Conservation (phyloP, 2,113 vertebrate genomes). For the Poecilia latipinna region DNA sequence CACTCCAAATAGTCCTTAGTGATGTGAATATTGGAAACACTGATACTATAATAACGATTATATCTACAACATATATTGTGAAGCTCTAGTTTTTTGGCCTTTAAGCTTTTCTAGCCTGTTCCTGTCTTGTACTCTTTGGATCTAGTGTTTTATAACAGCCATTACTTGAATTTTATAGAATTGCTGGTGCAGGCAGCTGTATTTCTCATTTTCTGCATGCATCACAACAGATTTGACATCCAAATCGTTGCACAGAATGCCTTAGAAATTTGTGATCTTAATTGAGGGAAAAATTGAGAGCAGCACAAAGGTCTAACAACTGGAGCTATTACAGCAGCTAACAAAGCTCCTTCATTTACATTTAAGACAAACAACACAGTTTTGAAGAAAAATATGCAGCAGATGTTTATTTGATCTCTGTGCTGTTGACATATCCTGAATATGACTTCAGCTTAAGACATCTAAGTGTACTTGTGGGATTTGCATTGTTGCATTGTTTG, state of each 20-base stretch:
- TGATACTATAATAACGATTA: too few species aligned
- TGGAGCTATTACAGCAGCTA: too few species aligned
- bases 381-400: too few species aligned
- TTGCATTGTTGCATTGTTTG: neutral
- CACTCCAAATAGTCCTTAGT: too few species aligned
- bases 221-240: neutral
- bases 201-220: neutral
- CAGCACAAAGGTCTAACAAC: too few species aligned
- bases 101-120: neutral
- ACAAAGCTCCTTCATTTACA: neutral
- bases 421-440: neutral
- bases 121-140: neutral
- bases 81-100: too few species aligned
- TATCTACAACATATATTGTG: too few species aligned
- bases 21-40: too few species aligned
- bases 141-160: neutral
- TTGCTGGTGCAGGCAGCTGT: neutral
- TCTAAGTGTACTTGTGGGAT: neutral
- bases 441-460: neutral
- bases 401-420: neutral
- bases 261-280: neutral
- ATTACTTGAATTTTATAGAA: neutral
- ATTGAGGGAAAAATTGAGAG: too few species aligned
- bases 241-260: neutral
- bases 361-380: too few species aligned